These are phyloP conservation scores for Doryteuthis pealeii DNA, from an alignment of 1,140 invertebrate species.

Conservation along the genomic window DNA sequence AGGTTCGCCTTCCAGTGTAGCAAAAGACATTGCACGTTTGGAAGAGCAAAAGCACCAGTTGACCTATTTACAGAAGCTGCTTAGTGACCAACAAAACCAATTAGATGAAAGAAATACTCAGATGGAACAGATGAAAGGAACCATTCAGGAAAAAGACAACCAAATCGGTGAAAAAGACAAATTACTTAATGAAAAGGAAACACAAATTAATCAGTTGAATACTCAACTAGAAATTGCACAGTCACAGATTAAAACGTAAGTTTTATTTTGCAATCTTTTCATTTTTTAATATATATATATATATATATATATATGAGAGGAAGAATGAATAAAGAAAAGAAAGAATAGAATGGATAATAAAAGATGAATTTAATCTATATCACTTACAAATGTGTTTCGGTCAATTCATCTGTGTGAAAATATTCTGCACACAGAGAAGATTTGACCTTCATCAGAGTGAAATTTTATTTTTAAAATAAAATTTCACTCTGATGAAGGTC, in stretches of 20 bases:
- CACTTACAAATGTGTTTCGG: no score
- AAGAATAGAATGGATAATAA: no score
- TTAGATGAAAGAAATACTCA: constrained; percentile 23
- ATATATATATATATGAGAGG: no score
- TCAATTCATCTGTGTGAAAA: no score
- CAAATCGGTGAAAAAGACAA: constrained; percentile 56
- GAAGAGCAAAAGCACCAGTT: neutral
- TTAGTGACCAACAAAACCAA: neutral
- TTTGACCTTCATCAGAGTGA: no score
- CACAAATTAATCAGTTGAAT: constrained; percentile 52
- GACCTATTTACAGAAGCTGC: neutral
- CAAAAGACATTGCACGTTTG: neutral
- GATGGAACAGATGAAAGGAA: constrained; percentile 41
- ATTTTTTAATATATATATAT: no score
- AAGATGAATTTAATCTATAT: no score
- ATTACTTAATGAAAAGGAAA: constrained; percentile 53
- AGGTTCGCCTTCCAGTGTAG: constrained; percentile 1
- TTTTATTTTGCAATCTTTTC: neutral
- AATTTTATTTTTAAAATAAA: no score
- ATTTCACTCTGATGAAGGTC: no score
- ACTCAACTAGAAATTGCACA: constrained; percentile 30
- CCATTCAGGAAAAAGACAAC: constrained; percentile 55
- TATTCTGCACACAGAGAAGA: no score
- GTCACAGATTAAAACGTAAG: constrained; percentile 32
- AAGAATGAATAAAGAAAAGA: no score